These are phyloP conservation scores for Oscheius sp. DNA, from an alignment of 2,888 invertebrate genomes.

Conservation along the genomic window DNA sequence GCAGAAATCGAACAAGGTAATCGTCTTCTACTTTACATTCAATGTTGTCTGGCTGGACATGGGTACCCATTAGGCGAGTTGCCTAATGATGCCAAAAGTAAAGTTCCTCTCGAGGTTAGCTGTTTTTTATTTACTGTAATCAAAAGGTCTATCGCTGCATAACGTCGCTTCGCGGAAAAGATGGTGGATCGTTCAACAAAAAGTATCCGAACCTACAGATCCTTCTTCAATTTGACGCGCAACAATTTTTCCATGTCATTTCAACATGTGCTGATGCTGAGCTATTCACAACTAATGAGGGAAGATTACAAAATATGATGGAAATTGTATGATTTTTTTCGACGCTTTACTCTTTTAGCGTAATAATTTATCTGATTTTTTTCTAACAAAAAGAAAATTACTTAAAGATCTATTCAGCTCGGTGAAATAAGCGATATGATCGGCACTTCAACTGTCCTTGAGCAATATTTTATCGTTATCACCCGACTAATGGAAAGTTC, in stretches of 20 bases:
- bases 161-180: constrained; percentile 44
- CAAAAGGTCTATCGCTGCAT: constrained; percentile 52
- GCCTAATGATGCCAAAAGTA: constrained; percentile 37
- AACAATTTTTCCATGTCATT: constrained; percentile 73
- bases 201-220: constrained; percentile 74
- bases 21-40: constrained; percentile 84
- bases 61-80: constrained; percentile 80
- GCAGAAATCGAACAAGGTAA: constrained; percentile 79
- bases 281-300: constrained; percentile 48
- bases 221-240: constrained; percentile 82
- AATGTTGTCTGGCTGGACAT: constrained; percentile 84
- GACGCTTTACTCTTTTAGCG: no score
- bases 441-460: constrained; percentile 33
- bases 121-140: background rate
- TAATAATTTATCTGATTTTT: no score
- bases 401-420: constrained; percentile 33
- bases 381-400: no score
- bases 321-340: constrained; percentile 41
- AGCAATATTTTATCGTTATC: constrained; percentile 37
- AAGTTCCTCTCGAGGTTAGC: constrained; percentile 55
- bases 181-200: constrained; percentile 33
- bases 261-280: constrained; percentile 61
- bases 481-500: constrained; percentile 37
- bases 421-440: constrained; percentile 33
- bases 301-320: constrained; percentile 45